phyloP scores from a whole-genome alignment of 2,888 invertebrate genomes.

The Spodoptera littoralis region DNA sequence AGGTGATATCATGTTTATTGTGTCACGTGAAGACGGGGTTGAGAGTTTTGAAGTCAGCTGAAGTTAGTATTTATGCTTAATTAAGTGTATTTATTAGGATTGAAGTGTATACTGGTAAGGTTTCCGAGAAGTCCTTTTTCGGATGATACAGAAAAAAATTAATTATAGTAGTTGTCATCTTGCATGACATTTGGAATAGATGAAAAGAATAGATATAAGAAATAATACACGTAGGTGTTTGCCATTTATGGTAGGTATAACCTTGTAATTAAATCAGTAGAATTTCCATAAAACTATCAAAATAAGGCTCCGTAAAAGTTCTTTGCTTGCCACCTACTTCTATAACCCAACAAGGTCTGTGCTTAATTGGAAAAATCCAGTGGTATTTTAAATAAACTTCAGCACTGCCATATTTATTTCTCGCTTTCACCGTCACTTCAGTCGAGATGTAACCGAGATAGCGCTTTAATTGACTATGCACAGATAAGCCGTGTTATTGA shows the following conservation, averaged over 20 bases:
- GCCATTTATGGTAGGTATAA: no score
- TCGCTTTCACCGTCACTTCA: constrained; percentile 26
- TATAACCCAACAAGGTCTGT: no score
- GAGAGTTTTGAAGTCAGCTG: background rate
- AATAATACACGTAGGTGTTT: no score
- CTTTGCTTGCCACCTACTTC: no score
- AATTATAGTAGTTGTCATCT: no score
- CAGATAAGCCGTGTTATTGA: constrained; percentile 61
- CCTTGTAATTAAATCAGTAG: background rate
- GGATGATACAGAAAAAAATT: no score
- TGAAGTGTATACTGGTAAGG: no score
- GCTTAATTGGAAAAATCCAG: background rate
- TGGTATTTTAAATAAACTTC: background rate
- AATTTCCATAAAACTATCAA: background rate
- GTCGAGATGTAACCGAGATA: constrained; percentile 53
- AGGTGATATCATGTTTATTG: constrained; percentile 40
- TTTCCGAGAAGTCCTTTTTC: no score
- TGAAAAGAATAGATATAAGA: no score
- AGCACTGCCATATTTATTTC: constrained; percentile 25
- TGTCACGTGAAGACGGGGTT: constrained; percentile 11
- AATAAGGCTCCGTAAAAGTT: background rate
- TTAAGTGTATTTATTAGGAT: no score
- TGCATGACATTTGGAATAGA: no score
- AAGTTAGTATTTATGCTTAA: no score
- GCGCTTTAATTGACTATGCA: constrained; percentile 62